Percentiles rank a stretch among this genome's conserved stretches.
Evolutionary conservation across 2,113 vertebrate genomes (phyloP).

Genomic region (Coturnix japonica): DNA sequence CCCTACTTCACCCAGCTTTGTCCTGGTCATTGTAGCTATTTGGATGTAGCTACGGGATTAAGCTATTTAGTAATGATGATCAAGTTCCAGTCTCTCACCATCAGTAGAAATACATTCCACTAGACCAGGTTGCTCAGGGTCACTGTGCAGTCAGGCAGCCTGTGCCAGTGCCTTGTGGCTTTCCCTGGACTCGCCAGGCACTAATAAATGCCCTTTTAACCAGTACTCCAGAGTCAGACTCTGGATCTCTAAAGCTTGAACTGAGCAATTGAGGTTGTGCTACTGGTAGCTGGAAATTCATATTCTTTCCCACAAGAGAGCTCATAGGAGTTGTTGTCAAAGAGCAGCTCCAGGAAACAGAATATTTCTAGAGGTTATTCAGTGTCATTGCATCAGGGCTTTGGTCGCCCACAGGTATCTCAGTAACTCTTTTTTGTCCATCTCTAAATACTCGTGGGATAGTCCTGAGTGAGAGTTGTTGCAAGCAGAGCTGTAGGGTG

Average conservation of each 20-base stretch:
- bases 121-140: no score
- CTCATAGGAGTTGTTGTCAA: neutral
- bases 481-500: neutral
- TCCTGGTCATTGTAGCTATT: neutral
- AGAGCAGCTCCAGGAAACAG: neutral
- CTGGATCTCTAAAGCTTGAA: neutral
- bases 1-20: neutral
- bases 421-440: neutral
- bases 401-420: neutral
- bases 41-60: neutral
- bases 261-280: neutral
- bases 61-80: neutral
- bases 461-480: neutral
- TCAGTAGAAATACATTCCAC: no score
- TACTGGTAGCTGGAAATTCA: neutral
- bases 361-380: neutral
- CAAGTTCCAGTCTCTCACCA: neutral
- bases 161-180: no score
- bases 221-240: neutral
- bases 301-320: neutral
- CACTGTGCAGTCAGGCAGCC: no score
- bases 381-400: neutral
- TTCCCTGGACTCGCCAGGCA: no score
- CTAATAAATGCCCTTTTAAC: no score
- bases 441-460: neutral